These are phyloP conservation scores for Aphelinus atriplicis DNA, from an alignment of 1,140 invertebrate genomes.

Conservation along the genomic window DNA sequence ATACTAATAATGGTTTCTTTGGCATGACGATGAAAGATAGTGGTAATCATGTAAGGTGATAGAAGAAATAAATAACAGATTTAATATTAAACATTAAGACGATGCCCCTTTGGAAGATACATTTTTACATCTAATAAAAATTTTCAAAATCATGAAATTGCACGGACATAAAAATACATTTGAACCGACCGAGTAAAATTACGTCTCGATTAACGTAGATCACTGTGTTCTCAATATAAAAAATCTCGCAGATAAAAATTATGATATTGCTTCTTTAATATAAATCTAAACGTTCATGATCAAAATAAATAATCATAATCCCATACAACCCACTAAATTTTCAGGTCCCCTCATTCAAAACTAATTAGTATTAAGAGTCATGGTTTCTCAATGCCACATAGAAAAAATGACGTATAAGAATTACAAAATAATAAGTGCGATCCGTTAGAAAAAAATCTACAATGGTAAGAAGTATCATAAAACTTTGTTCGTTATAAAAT, in stretches of 20 bases:
- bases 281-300: neutral
- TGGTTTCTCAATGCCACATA: constrained; percentile 23
- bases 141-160: constrained; percentile 23
- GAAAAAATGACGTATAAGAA: constrained; percentile 16
- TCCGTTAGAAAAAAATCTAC: constrained; percentile 27
- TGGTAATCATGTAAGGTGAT: constrained; percentile 26
- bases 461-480: constrained; percentile 36
- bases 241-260: neutral
- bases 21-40: constrained; percentile 43
- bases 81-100: constrained; percentile 7
- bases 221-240: constrained; percentile 23
- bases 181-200: constrained; percentile 30
- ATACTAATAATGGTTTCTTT: constrained; percentile 44
- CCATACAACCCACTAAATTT: constrained; percentile 4
- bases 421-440: constrained; percentile 26
- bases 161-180: constrained; percentile 23
- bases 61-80: constrained; percentile 36
- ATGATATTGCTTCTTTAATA: constrained; percentile 25
- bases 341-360: constrained; percentile 11
- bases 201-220: constrained; percentile 8
- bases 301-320: constrained; percentile 2
- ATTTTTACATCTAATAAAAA: constrained; percentile 31
- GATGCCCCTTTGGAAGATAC: constrained; percentile 1
- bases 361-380: constrained; percentile 34
- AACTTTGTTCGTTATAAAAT: constrained; percentile 40